A percentile compares a stretch with the other conserved stretches of the same genome.
phyloP scores from a whole-genome alignment of 2,888 invertebrate genomes.

The Epirrita christyi region DNA sequence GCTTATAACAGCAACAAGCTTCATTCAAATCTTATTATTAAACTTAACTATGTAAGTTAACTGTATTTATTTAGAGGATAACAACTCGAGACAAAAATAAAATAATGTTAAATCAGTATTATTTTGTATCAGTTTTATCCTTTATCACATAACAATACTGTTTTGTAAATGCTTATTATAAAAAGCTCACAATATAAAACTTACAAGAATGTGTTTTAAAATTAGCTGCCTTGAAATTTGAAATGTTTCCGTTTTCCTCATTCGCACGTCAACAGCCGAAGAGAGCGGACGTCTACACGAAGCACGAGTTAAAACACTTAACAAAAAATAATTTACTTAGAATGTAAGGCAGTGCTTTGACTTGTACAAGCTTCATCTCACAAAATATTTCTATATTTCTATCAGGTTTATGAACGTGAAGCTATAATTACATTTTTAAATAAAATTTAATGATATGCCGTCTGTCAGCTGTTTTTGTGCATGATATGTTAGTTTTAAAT shows the following conservation, averaged over 20 bases:
- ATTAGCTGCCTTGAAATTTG: conserved; percentile 57
- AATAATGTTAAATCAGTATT: conserved; percentile 41
- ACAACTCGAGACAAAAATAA: conserved; percentile 34
- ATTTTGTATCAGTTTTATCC: conserved; percentile 30
- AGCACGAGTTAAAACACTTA: conserved; percentile 53
- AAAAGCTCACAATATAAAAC: conserved; percentile 75
- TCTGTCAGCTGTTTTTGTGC: conserved; percentile 70
- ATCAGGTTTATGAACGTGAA: conserved; percentile 38
- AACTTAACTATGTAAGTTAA: conserved; percentile 52
- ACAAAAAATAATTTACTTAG: conserved; percentile 69
- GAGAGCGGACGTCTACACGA: conserved; percentile 57
- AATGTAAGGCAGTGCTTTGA: conserved; percentile 81
- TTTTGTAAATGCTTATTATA: conserved; percentile 63
- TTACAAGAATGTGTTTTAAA: conserved; percentile 52
- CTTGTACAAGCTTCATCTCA: conserved; percentile 66
- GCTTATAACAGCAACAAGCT: conserved; percentile 72
- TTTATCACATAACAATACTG: conserved; percentile 59
- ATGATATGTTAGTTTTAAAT: conserved; percentile 71
- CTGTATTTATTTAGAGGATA: conserved; percentile 44
- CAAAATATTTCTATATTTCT: conserved; percentile 44
- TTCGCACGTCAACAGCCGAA: conserved; percentile 58
- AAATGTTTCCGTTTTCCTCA: conserved; percentile 49
- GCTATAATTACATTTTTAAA: conserved; percentile 37
- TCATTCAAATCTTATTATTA: conserved; percentile 52
- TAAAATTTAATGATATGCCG: conserved; percentile 73